Percentiles rank a stretch among this genome's conserved stretches.
Conservation (phyloP, 2,797 vertebrate species). For the Melopsittacus undulatus region DNA sequence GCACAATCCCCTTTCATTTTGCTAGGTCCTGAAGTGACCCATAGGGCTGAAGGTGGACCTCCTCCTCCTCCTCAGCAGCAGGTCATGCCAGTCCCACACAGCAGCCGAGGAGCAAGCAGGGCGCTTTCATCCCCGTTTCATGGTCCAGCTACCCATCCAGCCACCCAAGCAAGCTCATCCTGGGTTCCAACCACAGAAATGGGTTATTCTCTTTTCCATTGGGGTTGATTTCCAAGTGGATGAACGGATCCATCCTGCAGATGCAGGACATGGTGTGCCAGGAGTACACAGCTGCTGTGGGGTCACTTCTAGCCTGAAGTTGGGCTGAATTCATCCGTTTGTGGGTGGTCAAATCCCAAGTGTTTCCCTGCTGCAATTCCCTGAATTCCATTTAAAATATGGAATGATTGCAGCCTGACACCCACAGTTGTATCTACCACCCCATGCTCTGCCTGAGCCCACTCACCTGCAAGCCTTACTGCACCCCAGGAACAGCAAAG, state of each 20-base stretch:
- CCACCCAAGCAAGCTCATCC: fast-evolving
- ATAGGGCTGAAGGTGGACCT: not conserved
- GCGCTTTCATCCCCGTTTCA: not conserved
- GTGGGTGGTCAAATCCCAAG: fast-evolving
- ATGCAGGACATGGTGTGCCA: fast-evolving
- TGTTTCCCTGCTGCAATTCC: not conserved
- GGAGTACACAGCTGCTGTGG: not conserved
- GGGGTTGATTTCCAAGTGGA: not conserved
- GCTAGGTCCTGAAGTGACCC: not conserved
- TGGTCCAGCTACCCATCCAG: not conserved
- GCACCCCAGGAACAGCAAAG: not conserved
- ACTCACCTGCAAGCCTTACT: not conserved
- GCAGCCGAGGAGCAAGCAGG: not conserved
- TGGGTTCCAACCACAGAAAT: not conserved
- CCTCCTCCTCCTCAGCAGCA: not conserved
- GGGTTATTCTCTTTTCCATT: fast-evolving
- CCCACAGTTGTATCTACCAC: fast-evolving
- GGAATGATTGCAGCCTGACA: not conserved
- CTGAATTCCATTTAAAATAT: not conserved
- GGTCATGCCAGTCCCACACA: not conserved
- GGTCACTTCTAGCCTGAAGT: not conserved
- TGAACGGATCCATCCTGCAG: not conserved
- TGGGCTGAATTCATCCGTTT: not conserved
- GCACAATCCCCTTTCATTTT: not conserved
- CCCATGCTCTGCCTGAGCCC: not conserved